A percentile compares a stretch with the other conserved stretches of the same genome.
Conservation (phyloP, 2,888 invertebrate genomes). For the Andrena flavipes region DNA sequence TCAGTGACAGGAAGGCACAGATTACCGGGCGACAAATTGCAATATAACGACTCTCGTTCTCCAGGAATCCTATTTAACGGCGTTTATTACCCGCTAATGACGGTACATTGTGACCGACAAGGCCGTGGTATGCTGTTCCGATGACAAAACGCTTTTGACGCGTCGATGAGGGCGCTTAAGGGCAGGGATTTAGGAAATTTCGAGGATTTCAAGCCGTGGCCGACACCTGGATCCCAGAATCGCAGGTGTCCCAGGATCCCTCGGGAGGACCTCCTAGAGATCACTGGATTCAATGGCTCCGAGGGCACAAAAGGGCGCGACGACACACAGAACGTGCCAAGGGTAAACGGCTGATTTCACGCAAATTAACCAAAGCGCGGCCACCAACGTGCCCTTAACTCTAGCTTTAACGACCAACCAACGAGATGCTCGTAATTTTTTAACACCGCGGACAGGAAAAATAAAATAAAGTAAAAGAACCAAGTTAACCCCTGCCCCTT, state of each 20-base stretch:
- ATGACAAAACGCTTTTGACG: conserved; percentile 41
- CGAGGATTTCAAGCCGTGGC: conserved; percentile 39
- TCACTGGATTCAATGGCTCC: conserved; percentile 67
- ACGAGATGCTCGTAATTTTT: not conserved
- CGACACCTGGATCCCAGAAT: conserved; percentile 70
- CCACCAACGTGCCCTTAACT: conserved; percentile 24
- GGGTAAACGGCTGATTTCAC: conserved; percentile 78
- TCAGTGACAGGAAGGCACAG: not conserved
- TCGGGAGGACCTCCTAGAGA: conserved; percentile 61
- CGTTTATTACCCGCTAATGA: conserved; percentile 48
- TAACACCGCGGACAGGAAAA: too few species aligned
- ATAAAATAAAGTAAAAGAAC: too few species aligned
- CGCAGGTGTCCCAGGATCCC: conserved; percentile 66
- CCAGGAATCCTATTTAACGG: conserved; percentile 39
- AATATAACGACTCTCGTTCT: not conserved
- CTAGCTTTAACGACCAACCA: conserved; percentile 19
- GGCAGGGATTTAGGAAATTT: conserved; percentile 48
- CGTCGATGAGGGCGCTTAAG: conserved; percentile 42
- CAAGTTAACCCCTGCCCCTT: too few species aligned
- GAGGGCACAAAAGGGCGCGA: conserved; percentile 76
- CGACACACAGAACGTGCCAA: conserved; percentile 72
- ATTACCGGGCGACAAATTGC: not conserved
- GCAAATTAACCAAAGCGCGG: conserved; percentile 78
- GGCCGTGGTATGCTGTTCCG: conserved; percentile 37
- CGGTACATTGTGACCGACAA: conserved; percentile 34